phyloP scores from a whole-genome alignment of 2,888 invertebrate genomes.

The Temnothorax ravouxi region DNA sequence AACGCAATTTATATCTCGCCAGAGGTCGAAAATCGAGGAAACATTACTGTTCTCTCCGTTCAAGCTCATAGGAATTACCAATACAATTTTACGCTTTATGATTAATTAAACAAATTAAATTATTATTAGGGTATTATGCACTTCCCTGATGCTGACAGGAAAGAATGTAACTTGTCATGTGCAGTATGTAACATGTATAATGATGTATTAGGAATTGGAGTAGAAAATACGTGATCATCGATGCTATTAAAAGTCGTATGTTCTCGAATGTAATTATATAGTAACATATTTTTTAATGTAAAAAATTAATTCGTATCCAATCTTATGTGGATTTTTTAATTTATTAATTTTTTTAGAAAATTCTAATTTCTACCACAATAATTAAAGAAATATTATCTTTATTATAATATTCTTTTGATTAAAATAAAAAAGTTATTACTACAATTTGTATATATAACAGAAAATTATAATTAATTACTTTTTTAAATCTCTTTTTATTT shows the following conservation, averaged over 20 bases:
- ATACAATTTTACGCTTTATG: conserved; percentile 35
- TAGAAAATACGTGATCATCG: conserved; percentile 14
- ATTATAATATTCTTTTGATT: neutral
- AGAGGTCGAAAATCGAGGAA: neutral
- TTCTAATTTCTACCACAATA: neutral
- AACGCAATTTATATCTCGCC: conserved; percentile 6
- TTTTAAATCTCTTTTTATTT: neutral
- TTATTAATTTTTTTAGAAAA: neutral
- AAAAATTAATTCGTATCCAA: neutral
- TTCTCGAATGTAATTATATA: neutral
- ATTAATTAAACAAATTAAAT: conserved; percentile 49
- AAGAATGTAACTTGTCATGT: conserved; percentile 40
- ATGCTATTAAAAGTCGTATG: neutral
- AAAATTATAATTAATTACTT: neutral
- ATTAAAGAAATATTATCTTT: conserved; percentile 2
- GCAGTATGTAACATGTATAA: conserved; percentile 17
- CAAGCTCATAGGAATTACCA: conserved; percentile 22
- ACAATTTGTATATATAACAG: neutral
- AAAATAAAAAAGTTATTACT: neutral
- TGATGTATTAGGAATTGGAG: conserved; percentile 29
- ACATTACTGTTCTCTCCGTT: neutral
- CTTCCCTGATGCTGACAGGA: conserved; percentile 41
- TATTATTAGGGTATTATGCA: conserved; percentile 33
- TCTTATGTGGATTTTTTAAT: neutral
- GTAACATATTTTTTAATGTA: neutral